These are phyloP conservation scores for Scalopus aquaticus DNA, from an alignment of 2,113 vertebrate genomes.

Conservation along the genomic window DNA sequence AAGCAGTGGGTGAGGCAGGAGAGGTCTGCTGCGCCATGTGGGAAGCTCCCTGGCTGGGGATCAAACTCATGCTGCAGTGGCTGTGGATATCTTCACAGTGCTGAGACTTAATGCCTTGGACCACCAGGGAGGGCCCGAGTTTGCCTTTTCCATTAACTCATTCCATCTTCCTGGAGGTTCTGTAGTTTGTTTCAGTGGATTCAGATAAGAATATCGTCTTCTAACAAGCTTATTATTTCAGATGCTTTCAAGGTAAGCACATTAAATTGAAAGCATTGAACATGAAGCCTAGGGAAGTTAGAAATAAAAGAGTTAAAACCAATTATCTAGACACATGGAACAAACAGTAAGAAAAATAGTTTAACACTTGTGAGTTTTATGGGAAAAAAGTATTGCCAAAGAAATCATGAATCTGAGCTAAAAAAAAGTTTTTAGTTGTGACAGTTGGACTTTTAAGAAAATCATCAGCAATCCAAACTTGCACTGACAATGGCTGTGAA, in stretches of 20 bases:
- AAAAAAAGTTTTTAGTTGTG: not conserved
- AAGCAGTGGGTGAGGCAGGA: too few relatives aligned
- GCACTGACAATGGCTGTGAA: accelerated
- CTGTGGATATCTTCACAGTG: too few relatives aligned
- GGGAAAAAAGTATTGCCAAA: not conserved
- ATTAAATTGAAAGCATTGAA: not conserved
- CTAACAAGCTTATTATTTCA: not conserved
- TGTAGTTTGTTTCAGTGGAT: not conserved
- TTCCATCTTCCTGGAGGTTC: not conserved
- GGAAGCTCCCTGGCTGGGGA: too few relatives aligned
- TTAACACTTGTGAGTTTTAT: not conserved
- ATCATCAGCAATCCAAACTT: not conserved
- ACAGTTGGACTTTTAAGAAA: not conserved
- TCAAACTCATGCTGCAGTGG: too few relatives aligned
- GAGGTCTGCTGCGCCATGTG: too few relatives aligned
- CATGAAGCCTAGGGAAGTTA: not conserved
- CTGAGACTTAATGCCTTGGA: too few relatives aligned
- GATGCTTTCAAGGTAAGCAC: not conserved
- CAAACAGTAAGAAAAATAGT: not conserved
- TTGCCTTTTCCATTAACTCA: accelerated
- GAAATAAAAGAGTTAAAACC: not conserved
- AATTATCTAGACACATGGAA: not conserved
- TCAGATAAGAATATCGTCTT: not conserved
- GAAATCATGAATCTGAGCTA: not conserved
- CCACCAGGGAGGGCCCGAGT: too few relatives aligned